These are phyloP conservation scores for Acrocephalus scirpaceus DNA, from an alignment of 2,797 vertebrate species.

Conservation along the genomic window DNA sequence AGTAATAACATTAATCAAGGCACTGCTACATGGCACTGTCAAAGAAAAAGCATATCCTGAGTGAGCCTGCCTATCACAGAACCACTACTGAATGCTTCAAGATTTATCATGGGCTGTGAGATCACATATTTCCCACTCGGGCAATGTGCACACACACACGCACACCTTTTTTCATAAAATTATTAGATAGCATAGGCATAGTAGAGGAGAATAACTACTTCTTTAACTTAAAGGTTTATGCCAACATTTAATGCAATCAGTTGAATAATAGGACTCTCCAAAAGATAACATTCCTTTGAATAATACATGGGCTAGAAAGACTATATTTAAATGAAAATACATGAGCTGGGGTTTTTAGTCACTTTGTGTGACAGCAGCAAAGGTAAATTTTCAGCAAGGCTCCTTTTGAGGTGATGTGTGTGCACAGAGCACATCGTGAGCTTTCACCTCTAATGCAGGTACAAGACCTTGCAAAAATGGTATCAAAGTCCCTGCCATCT, in stretches of 20 bases:
- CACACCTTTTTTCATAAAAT: neutral
- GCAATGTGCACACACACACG: neutral
- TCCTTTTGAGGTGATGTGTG: neutral
- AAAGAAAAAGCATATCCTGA: conserved; percentile 22
- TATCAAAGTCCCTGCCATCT: neutral
- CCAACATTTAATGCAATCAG: neutral
- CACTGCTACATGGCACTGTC: neutral
- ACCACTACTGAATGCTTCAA: neutral
- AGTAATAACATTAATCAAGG: conserved; percentile 54
- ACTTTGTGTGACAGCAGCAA: neutral
- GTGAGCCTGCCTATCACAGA: neutral
- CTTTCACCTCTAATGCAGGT: neutral
- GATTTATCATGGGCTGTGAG: neutral
- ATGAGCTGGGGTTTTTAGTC: neutral
- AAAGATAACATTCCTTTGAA: neutral
- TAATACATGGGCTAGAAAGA: conserved; percentile 4
- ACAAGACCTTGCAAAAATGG: neutral
- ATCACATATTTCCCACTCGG: neutral
- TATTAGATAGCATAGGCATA: neutral
- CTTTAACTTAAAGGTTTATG: neutral
- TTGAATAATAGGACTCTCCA: neutral
- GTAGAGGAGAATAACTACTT: neutral
- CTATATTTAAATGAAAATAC: neutral
- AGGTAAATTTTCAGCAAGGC: neutral
- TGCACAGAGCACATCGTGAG: accelerated